Evolutionary conservation across 2,888 invertebrate genomes (phyloP), one percentile per base, ranked within the genome.

Genomic region (Tridacna crocea): DNA sequence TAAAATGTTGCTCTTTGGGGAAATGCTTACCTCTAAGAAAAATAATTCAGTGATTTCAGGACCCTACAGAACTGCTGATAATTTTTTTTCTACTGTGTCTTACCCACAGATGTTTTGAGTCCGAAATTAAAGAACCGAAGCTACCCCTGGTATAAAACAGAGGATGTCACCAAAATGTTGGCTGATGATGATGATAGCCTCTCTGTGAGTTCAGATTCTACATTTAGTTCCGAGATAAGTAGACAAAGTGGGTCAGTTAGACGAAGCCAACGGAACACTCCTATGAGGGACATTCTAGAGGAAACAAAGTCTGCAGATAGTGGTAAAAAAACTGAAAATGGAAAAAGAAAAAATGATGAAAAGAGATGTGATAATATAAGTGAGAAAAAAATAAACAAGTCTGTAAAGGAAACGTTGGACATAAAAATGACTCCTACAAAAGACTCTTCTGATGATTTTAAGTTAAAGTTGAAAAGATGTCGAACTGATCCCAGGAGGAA

Each of bases 81-180:
- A 36, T 4, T 36, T 36, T 36, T 2, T 36, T 36, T 19, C n/a
- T n/a, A 48, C 27, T n/a, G 47, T 47, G 13, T 24, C 19, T 68
- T 36, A 47, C 15, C 47, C 47, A 48, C 51, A 84, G 85, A 84
- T 84, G 26, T 75, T 4, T 36, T 79, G 47, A 82, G 83, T 77
- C 87, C 87, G 10, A 74, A 70, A 55, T 46, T 70, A 24, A 80
- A 63, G 61, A 72, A 76, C 27, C 76, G 46, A 48, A 88, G 83
- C 61, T 86, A 79, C 72, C 79, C 80, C 4, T 85, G 83, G 77
- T 83, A 87, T 72, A 91, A 86, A 58, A 79, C 84, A 13, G 81
- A 84, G 46, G 87, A 89, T 77, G 90, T 91, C 1, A 84, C 87
- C 4, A 83, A 80, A 76, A 80, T 91, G 36, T 81, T 90, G 80